Evolutionary conservation across 2,113 vertebrate genomes (phyloP), one percentile per base, ranked within the genome.

Genomic region (Alexandromys fortis): DNA sequence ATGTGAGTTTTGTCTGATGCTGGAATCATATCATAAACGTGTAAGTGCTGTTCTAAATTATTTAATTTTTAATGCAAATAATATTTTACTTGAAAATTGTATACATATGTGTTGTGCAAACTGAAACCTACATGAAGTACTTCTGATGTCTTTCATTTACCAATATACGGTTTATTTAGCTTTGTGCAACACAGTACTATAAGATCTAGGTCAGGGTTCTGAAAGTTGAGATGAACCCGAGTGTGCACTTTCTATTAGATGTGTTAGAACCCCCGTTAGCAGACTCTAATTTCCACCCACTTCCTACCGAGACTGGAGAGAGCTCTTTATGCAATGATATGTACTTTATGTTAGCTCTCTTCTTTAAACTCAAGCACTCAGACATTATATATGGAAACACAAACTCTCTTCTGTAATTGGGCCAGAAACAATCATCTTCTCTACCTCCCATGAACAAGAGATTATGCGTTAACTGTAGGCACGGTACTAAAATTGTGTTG

Each of bases 71-170:
- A 21, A 94, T 65, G 97, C 97, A 96, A 88, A 96, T 93, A 98
- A 92, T 96, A 92, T 61, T 97, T 97, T 98, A 97, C 97, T 94
- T 97, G 61, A 97, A 98, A 94, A 73, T 96, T 96, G 92, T 78
- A 94, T 79, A 97, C 95, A 96, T 97, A 95, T 97, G 98, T 98
- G 96, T 55, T 94, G 21, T 83, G 75, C 83, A 98, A 98, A 91
- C 94, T 97, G 55, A 98, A 98, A 98, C 93, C 97, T 94, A 89
- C 97, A 94, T 98, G 97, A 96, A 97, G n/a, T 21, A 90, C 94
- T 98, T 96, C 83, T 92, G 90, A 87, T 96, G 96, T 95, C 52
- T 97, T 95, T 92, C 13, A 45, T 96, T 98, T 97, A 95, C 93
- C 95, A 97, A 94, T 88, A 85, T 91, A 94, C 1, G 97, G 58